Evolutionary conservation across 2,888 invertebrate genomes (phyloP), one percentile per base, ranked within the genome.

Genomic region (Capitulum mitella): DNA sequence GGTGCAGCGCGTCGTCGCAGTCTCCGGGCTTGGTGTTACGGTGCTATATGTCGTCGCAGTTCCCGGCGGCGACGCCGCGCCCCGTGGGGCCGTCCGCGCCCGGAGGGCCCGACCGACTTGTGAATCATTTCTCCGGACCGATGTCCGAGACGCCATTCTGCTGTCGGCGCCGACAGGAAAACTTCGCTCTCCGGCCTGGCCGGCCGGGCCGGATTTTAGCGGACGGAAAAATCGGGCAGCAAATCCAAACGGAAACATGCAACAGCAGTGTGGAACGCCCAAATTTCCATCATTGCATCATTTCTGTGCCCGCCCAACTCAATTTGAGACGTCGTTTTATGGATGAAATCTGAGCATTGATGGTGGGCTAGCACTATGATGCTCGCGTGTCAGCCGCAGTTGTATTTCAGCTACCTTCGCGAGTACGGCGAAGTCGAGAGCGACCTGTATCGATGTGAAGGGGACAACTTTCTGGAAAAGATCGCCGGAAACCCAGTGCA

Each of bases 401-500:
- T n/a, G n/a, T n/a, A n/a, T 61, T 34, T 1, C 64, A 64, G 64
- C 34, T 64, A 37, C 37, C 34, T 34, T 2, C 19, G 22, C n/a
- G 32, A 64, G 37, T 64, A 64, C 64, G 37, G 37, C 37, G 64
- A 64, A 22, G 64, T 34, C 6, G 64, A 64, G 34, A 64, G n/a
- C 8, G 64, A 64, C 19, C 22, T 64, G 64, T n/a, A 64, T 22
- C 19, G 37, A 19, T 2, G 19, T 22, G 64, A 64, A 6, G 64
- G 37, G 1, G 64, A 64, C 37, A 64, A 64, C 22, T 37, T 64
- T n/a, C 34, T 37, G 64, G 81, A 82, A n/a, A 70, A 37, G 54
- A 80, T 83, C 40, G 82, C 83, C 37, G 83, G 82, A 3, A 84
- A 85, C 81, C 84, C 85, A 1, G 80, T 85, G 19, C 83, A 84